These are phyloP conservation scores for Hemicentrotus pulcherrimus DNA, from an alignment of 35 echinoderm and acorn worm species.

Conservation along the genomic window DNA sequence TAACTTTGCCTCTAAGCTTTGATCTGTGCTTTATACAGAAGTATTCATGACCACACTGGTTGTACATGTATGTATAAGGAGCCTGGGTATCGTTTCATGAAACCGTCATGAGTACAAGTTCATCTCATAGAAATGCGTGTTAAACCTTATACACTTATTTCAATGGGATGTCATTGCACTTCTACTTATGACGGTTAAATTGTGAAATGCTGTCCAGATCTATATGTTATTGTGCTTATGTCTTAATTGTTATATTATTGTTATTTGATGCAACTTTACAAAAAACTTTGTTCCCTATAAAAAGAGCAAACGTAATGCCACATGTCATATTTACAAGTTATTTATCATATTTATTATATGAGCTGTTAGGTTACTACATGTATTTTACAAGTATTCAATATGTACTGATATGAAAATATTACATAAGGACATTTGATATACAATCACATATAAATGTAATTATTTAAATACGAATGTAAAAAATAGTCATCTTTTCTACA, in stretches of 20 bases:
- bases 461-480: background rate
- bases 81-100: too few relatives aligned
- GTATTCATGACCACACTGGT: too few relatives aligned
- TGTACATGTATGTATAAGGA: too few relatives aligned
- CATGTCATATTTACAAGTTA: background rate
- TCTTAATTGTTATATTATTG: background rate
- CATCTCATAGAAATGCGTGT: too few relatives aligned
- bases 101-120: too few relatives aligned
- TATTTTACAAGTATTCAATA: background rate
- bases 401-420: background rate
- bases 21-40: too few relatives aligned
- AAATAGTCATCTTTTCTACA: background rate
- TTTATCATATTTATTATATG: conserved; percentile 14
- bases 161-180: too few relatives aligned
- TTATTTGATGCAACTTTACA: background rate
- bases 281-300: background rate
- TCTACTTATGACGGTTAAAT: too few relatives aligned
- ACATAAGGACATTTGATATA: background rate
- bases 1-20: too few relatives aligned
- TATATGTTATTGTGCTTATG: too few relatives aligned
- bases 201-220: too few relatives aligned
- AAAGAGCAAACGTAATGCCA: background rate
- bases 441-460: background rate
- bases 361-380: background rate
- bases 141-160: too few relatives aligned